Percentiles rank a stretch among this genome's conserved stretches.
phyloP scores from a whole-genome alignment of 2,888 invertebrate genomes.

The Esperia sulphurella region DNA sequence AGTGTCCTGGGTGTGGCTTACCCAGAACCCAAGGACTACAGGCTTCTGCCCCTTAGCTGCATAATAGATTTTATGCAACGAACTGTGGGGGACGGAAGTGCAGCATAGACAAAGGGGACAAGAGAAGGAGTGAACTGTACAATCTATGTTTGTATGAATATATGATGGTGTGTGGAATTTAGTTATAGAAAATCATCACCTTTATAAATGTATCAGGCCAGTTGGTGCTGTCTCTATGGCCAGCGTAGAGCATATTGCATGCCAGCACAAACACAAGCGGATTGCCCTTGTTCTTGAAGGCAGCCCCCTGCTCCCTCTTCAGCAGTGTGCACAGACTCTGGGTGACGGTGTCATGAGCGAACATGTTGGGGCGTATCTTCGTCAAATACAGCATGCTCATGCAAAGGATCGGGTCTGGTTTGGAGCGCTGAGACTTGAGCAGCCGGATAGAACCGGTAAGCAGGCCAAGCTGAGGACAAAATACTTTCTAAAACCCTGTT shows the following conservation, averaged over 20 bases:
- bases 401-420: slow-evolving; percentile 89
- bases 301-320: slow-evolving; percentile 85
- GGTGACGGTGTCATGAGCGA: slow-evolving; percentile 86
- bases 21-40: too few relatives aligned
- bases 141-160: too few relatives aligned
- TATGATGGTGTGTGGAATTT: too few relatives aligned
- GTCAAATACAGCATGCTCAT: slow-evolving; percentile 89
- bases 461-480: slow-evolving; percentile 80
- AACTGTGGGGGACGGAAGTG: too few relatives aligned
- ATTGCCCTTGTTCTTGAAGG: slow-evolving; percentile 89
- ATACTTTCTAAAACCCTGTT: too few relatives aligned
- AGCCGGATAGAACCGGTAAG: slow-evolving; percentile 93
- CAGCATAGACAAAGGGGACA: too few relatives aligned
- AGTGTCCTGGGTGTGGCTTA: too few relatives aligned
- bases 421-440: slow-evolving; percentile 87
- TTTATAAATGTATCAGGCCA: slow-evolving; percentile 97
- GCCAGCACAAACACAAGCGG: slow-evolving; percentile 89
- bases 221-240: slow-evolving; percentile 88
- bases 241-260: slow-evolving; percentile 90
- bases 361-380: slow-evolving; percentile 88
- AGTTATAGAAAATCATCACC: too few relatives aligned
- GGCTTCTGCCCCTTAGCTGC: too few relatives aligned
- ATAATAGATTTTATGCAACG: too few relatives aligned
- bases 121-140: too few relatives aligned
- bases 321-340: slow-evolving; percentile 90